Conservation (phyloP, 2,888 invertebrate genomes). For the Cerastis leucographa region DNA sequence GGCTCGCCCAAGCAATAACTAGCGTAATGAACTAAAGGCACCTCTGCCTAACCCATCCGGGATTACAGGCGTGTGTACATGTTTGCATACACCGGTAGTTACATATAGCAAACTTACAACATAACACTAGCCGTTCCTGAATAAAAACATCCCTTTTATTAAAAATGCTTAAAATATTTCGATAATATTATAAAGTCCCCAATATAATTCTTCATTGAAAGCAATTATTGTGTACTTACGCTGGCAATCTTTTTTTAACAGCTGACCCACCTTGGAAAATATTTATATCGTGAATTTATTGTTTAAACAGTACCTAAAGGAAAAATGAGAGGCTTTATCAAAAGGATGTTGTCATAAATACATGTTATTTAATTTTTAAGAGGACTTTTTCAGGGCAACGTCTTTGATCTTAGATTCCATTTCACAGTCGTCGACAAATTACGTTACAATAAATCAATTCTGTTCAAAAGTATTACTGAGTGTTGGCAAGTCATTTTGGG, state of each 20-base stretch:
- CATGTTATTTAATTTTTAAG: conserved; percentile 27
- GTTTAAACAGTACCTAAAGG: conserved; percentile 13
- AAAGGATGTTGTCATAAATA: conserved; percentile 13
- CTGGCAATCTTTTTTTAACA: conserved; percentile 10
- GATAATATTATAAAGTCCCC: conserved; percentile 2
- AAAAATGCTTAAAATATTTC: conserved; percentile 9
- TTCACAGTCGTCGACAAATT: conserved; percentile 69
- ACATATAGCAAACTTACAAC: no score
- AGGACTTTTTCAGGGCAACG: conserved; percentile 18
- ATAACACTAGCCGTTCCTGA: not conserved
- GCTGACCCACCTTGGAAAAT: not conserved
- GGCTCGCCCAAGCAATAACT: no score
- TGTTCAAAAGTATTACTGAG: conserved; percentile 69
- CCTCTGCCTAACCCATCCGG: no score
- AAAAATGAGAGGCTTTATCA: conserved; percentile 4
- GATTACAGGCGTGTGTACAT: no score
- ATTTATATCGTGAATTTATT: not conserved
- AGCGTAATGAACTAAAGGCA: no score
- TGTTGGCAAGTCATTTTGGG: conserved; percentile 77
- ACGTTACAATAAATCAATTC: conserved; percentile 78
- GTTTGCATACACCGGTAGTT: no score
- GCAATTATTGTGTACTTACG: conserved; percentile 2
- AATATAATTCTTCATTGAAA: not conserved
- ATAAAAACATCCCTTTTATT: conserved; percentile 11
- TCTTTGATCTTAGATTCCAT: conserved; percentile 58